These are phyloP conservation scores for Rhegmatorhina hoffmannsi DNA, from an alignment of 2,113 vertebrate species.

Conservation along the genomic window DNA sequence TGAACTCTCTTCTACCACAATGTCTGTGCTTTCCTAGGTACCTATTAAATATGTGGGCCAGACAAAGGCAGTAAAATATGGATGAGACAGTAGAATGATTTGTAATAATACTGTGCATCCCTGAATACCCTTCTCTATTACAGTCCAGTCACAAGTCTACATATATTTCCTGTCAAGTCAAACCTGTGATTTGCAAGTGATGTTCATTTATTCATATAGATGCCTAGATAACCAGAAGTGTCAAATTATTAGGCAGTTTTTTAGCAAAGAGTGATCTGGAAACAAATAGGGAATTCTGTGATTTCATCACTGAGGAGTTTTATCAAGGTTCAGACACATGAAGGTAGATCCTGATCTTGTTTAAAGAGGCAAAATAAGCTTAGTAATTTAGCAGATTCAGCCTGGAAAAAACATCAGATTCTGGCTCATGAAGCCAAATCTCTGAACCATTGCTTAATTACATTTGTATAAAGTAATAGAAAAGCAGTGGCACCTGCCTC, in stretches of 20 bases:
- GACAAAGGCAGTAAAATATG: background rate
- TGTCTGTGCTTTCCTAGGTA: background rate
- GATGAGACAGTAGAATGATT: background rate
- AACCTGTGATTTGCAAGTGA: background rate
- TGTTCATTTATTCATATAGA: background rate
- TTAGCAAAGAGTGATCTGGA: background rate
- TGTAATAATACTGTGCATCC: background rate
- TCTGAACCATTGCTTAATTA: background rate
- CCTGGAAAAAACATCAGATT: background rate
- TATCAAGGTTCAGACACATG: background rate
- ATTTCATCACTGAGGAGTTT: background rate
- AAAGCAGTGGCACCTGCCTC: background rate
- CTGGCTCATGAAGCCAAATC: background rate
- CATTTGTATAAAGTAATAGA: background rate
- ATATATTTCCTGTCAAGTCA: background rate
- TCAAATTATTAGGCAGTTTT: background rate
- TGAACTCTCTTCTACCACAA: background rate
- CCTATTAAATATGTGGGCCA: background rate
- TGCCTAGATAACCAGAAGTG: background rate
- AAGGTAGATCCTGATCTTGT: background rate
- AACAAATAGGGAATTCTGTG: background rate
- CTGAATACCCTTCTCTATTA: background rate
- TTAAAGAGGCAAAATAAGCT: background rate
- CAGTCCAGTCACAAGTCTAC: background rate
- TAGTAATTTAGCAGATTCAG: background rate